Evolutionary conservation across 1,140 invertebrate genomes (phyloP).

Genomic region (Drusus annulatus): DNA sequence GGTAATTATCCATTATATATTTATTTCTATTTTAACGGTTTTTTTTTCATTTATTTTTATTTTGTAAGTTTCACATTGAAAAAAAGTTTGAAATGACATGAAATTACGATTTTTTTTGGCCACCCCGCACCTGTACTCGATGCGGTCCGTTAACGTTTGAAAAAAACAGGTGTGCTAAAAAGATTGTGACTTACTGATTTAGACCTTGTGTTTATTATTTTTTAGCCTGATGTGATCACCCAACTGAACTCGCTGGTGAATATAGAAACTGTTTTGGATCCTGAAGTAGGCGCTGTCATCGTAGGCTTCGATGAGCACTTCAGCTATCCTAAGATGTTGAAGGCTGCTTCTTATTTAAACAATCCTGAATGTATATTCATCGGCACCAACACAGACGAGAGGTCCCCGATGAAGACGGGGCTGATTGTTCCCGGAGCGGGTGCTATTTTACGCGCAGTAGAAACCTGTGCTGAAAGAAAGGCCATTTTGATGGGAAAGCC

Average conservation of each 20-base stretch:
- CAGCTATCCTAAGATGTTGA: constrained; percentile 92
- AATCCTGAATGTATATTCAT: constrained; percentile 87
- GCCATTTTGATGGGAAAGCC: constrained; percentile 91
- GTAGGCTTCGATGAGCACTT: constrained; percentile 95
- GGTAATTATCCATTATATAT: constrained; percentile 69
- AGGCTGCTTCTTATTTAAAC: constrained; percentile 89
- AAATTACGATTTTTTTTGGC: too few species aligned
- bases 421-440: constrained; percentile 74
- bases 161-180: too few species aligned
- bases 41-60: too few species aligned
- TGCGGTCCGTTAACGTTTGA: too few species aligned
- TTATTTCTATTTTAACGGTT: too few species aligned
- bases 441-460: constrained; percentile 86
- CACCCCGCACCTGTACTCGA: too few species aligned
- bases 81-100: too few species aligned
- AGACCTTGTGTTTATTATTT: too few species aligned
- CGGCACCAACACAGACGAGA: constrained; percentile 94
- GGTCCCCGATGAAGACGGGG: constrained; percentile 62
- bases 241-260: constrained; percentile 64
- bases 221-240: too few species aligned
- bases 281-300: constrained; percentile 91
- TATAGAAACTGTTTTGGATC: constrained; percentile 74
- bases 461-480: constrained; percentile 84
- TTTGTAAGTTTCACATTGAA: too few species aligned
- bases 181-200: too few species aligned